Evolutionary conservation across 2,797 vertebrate genomes (phyloP).

Genomic region (Hippopotamyrus pictus): DNA sequence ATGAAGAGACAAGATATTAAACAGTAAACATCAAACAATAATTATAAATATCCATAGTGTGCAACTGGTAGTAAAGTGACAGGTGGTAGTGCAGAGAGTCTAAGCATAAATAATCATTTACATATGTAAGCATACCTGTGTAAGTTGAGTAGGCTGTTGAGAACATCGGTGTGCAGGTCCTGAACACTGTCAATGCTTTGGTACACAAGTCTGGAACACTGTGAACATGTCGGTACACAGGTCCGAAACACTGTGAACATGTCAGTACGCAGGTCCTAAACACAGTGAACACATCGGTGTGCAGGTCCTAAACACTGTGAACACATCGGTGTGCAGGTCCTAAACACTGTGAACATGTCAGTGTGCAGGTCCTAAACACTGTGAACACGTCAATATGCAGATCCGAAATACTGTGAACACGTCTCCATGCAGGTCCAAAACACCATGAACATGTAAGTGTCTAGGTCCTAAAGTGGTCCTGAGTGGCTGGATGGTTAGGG

Average conservation of each 20-base stretch:
- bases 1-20: not conserved
- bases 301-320: not conserved
- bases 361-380: not conserved
- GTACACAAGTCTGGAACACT: not conserved
- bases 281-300: not conserved
- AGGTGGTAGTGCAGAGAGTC: not conserved
- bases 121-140: not conserved
- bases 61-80: not conserved
- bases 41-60: not conserved
- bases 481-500: too few species aligned
- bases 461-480: too few species aligned
- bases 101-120: not conserved
- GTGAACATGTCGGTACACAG: not conserved
- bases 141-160: not conserved
- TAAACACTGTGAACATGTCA: not conserved
- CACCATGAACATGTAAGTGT: not conserved
- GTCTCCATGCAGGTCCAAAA: not conserved
- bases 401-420: not conserved
- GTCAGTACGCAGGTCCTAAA: not conserved
- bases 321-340: not conserved
- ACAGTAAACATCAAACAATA: not conserved
- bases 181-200: not conserved
- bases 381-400: not conserved
- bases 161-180: not conserved
- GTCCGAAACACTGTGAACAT: not conserved